These are phyloP conservation scores for Erpetoichthys calabaricus DNA, from an alignment of 2,797 vertebrate species.

Conservation along the genomic window DNA sequence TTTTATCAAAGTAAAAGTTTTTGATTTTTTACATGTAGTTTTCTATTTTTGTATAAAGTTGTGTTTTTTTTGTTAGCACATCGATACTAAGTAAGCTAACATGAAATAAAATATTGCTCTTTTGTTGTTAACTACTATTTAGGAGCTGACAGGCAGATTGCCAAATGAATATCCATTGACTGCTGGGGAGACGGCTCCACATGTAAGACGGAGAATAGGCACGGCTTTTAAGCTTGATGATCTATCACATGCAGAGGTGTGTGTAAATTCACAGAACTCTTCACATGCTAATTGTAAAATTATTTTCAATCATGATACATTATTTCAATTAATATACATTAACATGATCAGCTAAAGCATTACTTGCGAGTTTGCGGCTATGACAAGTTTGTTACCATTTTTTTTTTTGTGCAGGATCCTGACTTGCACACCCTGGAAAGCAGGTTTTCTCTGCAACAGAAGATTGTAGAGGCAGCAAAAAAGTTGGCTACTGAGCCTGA, in stretches of 20 bases:
- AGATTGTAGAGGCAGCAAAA: conserved; percentile 81
- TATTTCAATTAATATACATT: too few relatives aligned
- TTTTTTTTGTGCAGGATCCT: conserved; percentile 62
- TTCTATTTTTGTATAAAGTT: too few relatives aligned
- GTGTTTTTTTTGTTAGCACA: too few relatives aligned
- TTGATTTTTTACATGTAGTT: too few relatives aligned
- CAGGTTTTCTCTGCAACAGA: conserved; percentile 81
- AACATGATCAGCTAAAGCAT: too few relatives aligned
- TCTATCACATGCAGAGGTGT: conserved; percentile 65
- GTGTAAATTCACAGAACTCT: background rate
- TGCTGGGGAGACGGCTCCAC: conserved; percentile 71
- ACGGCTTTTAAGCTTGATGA: conserved; percentile 80
- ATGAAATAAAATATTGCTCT: background rate
- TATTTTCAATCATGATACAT: too few relatives aligned
- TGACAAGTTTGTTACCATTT: too few relatives aligned
- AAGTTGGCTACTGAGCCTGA: conserved; percentile 75
- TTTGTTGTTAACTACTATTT: conserved; percentile 8
- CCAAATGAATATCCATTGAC: conserved; percentile 81
- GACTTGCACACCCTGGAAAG: conserved; percentile 77
- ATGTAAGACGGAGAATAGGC: conserved; percentile 69
- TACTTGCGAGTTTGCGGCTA: too few relatives aligned
- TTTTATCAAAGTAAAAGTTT: too few relatives aligned
- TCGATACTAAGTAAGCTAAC: too few relatives aligned
- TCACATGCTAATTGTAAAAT: too few relatives aligned
- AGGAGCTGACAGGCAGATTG: conserved; percentile 83